Evolutionary conservation across 2,797 vertebrate species (phyloP).

Genomic region (Semaprochilodus insignis): DNA sequence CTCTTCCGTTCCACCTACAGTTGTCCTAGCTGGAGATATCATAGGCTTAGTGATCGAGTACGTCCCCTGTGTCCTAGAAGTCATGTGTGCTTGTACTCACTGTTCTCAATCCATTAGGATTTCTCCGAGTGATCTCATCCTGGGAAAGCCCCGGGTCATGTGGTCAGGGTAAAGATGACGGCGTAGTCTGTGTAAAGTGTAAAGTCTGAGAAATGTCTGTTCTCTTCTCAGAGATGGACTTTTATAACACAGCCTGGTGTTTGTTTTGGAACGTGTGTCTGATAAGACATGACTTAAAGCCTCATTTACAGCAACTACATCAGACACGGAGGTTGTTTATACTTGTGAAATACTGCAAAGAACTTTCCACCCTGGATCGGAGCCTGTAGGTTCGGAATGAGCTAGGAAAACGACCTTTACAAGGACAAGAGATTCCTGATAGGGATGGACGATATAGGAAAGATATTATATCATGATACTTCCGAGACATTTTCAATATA

Average conservation of each 20-base stretch:
- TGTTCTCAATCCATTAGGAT: conserved; percentile 54
- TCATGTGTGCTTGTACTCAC: conserved; percentile 62
- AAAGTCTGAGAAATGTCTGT: background rate
- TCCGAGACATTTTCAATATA: too few species aligned
- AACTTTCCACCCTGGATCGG: background rate
- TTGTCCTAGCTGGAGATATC: conserved; percentile 24
- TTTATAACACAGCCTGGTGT: too few species aligned
- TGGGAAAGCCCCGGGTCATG: conserved; percentile 33
- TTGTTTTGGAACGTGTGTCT: too few species aligned
- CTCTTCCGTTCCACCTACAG: conserved; percentile 39
- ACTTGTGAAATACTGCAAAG: background rate
- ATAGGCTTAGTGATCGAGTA: conserved; percentile 55
- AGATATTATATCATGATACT: too few species aligned
- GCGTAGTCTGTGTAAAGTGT: background rate
- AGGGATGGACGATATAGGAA: too few species aligned
- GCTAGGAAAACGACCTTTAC: background rate
- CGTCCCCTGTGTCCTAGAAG: conserved; percentile 15
- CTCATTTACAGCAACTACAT: background rate
- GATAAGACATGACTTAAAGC: background rate
- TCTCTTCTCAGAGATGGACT: background rate
- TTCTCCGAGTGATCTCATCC: conserved; percentile 55
- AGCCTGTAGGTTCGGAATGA: background rate
- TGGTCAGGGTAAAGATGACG: background rate
- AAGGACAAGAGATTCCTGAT: background rate
- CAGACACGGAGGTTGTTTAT: background rate